Evolutionary conservation across 2,888 invertebrate species (phyloP), one percentile per base, ranked within the genome.

Genomic region (Trissolcus brochymenae): DNA sequence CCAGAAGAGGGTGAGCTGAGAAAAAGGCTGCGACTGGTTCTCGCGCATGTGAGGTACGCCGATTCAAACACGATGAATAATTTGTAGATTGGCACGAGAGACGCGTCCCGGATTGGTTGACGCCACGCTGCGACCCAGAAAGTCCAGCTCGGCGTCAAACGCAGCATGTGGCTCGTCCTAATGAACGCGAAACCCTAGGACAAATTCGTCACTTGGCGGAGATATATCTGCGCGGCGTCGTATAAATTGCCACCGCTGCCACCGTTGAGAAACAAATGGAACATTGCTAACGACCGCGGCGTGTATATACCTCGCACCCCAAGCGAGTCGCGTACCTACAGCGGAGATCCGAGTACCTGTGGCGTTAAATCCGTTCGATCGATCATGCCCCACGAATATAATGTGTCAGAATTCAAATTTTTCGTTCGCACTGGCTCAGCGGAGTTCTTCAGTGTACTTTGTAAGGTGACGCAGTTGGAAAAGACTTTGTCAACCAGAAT

Each of bases 71-170:
- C 82, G 86, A 82, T 79, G 86, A 87, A 86, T 87, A 87, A 87
- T 87, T 87, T 87, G 87, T 86, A 86, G 84, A 86, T 84, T 83
- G 83, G 81, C 85, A 84, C 85, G 85, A 87, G 16, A 81, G 80
- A 53, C 67, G 66, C 55, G 59, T 54, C 82, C 81, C 79, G 66
- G 55, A 60, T 67, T 56, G 64, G 60, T 14, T 35, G 60, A 76
- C 62, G 62, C 72, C 77, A 77, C 61, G 75, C 77, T 77, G 79
- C 59, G 79, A 72, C 56, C 59, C 60, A 62, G 71, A 71, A 75
- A 74, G 62, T 55, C 35, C 62, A 62, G 40, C 29, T 66, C 70
- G 73, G 76, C 66, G 75, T 80, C 67, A 62, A 74, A 76, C 73
- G 59, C 70, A 75, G 75, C 72, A 61, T 71, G 71, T 64, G 51